These are phyloP conservation scores for Halictus rubicundus DNA, from an alignment of 1,140 invertebrate species.

Conservation along the genomic window DNA sequence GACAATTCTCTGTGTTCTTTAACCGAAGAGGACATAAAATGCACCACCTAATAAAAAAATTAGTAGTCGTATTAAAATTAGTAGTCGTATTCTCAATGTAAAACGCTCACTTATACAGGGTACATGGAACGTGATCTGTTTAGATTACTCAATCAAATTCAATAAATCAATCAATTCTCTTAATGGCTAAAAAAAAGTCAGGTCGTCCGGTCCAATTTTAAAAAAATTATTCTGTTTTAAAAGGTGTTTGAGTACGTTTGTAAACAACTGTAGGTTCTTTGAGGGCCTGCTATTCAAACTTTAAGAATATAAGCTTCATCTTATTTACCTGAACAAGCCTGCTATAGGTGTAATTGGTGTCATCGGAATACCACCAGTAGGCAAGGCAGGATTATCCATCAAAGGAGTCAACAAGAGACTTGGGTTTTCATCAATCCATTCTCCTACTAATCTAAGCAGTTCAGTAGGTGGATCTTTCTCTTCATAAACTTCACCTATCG, in stretches of 20 bases:
- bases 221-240: too few species aligned
- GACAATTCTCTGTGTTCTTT: conserved; percentile 52
- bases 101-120: too few species aligned
- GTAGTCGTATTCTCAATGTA: too few species aligned
- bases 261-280: too few species aligned
- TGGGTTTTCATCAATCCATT: conserved; percentile 82
- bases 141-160: too few species aligned
- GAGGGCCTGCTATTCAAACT: too few species aligned
- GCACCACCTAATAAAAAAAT: conserved; percentile 71
- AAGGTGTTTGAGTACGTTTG: too few species aligned
- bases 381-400: conserved; percentile 85
- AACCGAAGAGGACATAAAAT: conserved; percentile 72
- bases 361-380: conserved; percentile 90
- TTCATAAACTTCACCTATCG: conserved; percentile 88
- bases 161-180: too few species aligned
- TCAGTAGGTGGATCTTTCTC: conserved; percentile 75
- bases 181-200: too few species aligned
- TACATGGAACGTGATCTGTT: too few species aligned
- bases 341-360: conserved; percentile 90
- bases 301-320: background rate
- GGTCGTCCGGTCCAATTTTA: too few species aligned
- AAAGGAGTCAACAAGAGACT: conserved; percentile 87
- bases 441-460: conserved; percentile 72
- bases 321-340: conserved; percentile 83
- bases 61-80: too few species aligned